Base-by-base conservation (phyloP, 2,888 invertebrate genomes). In the Xestoiulus laeticollis region DNA sequence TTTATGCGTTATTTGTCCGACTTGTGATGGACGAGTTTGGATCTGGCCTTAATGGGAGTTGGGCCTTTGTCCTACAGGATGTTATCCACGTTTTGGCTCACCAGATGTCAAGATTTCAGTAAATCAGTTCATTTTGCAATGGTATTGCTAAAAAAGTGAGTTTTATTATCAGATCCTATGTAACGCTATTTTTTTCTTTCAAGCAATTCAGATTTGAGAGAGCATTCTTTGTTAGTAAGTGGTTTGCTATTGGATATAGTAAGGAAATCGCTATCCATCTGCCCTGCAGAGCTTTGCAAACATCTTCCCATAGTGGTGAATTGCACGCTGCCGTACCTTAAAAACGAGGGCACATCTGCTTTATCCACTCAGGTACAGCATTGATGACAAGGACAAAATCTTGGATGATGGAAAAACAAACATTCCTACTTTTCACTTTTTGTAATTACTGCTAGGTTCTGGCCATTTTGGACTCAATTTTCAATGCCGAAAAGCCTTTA, bases 391-490 rank as follows among this genome's bases (percentile, higher is more conserved):
- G 6, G 6, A 38, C 6, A 38, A 38, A 6, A 6, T 38, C 33
- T 38, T 38, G 33, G 33, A 38, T 38, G 4, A 38, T 38, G 6
- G 33, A 2, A 38, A 38, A 38, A 38, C 4, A 38, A 38, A 6
- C 6, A 38, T 38, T 38, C 33, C 33, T 5, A 38, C 33, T 38
- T 38, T 38, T 38, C 33, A 38, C 6, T 38, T 38, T 38, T 6
- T 48, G 10, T 59, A 59, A 59, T 22, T 4, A n/a, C 22, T 59
- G n/a, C 6, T 82, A 87, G 87, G 22, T 38, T 1, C 78, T 82
- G n/a, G n/a, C 83, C 26, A 48, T 87, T 43, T 32, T 87, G 32
- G 83, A 87, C 43, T 33, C 33, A 83, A 19, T 87, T 43, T 33
- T 87, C 32, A 30, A 43, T 78, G 83, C 38, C 22, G 19, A 26